Evolutionary conservation across 2,888 invertebrate genomes (phyloP).

Genomic region (Cyclophora albipunctata): DNA sequence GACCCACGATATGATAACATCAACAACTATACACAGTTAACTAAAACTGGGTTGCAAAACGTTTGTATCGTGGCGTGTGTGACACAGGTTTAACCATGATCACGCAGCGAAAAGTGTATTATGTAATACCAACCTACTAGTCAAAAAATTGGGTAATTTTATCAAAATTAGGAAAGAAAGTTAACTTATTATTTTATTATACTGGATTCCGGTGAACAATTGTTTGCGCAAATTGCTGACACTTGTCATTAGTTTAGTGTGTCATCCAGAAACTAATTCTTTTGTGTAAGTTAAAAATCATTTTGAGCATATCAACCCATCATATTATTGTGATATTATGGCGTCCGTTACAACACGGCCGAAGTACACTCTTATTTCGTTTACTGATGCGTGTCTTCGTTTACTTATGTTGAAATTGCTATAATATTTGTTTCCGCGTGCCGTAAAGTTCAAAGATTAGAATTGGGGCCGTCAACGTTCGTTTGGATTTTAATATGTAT

Average conservation of each 20-base stretch:
- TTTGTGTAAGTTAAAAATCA: not conserved
- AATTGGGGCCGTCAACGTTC: no score
- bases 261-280: no score
- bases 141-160: slow-evolving; percentile 5
- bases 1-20: slow-evolving; percentile 1
- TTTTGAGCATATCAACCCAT: not conserved
- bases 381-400: not conserved
- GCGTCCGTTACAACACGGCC: not conserved
- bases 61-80: not conserved
- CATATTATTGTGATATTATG: not conserved
- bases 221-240: slow-evolving; percentile 1
- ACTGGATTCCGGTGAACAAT: slow-evolving; percentile 1
- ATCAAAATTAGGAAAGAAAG: slow-evolving; percentile 7
- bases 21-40: not conserved
- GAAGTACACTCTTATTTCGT: not conserved
- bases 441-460: no score
- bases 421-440: not conserved
- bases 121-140: slow-evolving; percentile 6
- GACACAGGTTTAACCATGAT: slow-evolving; percentile 5
- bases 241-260: no score
- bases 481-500: no score
- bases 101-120: slow-evolving; percentile 3
- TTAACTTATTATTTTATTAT: not conserved
- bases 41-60: not conserved
- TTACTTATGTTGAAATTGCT: not conserved